Conservation (phyloP, 2,797 vertebrate genomes). For the Pagetopsis macropterus region DNA sequence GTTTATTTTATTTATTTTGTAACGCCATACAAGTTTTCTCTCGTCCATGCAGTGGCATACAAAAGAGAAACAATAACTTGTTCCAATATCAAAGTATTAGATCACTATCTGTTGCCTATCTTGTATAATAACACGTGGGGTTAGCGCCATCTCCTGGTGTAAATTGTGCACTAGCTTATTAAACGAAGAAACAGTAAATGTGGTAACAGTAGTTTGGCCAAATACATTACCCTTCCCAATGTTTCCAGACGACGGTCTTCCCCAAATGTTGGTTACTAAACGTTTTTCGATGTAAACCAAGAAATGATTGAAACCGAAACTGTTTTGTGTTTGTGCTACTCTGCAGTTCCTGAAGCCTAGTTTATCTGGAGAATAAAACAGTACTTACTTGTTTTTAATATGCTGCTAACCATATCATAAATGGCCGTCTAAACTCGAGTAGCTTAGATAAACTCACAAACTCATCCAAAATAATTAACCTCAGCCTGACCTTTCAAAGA, state of each 20-base stretch:
- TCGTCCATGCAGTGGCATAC: no score
- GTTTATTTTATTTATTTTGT: not conserved
- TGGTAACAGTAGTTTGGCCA: not conserved
- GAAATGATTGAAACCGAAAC: not conserved
- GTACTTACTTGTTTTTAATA: not conserved
- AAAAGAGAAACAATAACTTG: not conserved
- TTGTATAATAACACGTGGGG: not conserved
- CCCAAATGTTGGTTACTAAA: not conserved
- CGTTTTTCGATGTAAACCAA: not conserved
- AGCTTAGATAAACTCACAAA: not conserved
- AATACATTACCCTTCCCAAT: no score
- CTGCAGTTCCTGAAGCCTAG: not conserved
- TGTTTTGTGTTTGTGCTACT: not conserved
- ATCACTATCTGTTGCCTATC: not conserved
- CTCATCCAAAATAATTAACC: not conserved
- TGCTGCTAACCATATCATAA: not conserved
- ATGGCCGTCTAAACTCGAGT: not conserved
- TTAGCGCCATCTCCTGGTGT: constrained; percentile 70
- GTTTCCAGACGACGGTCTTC: not conserved
- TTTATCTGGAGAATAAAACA: not conserved
- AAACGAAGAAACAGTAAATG: not conserved
- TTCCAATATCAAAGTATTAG: not conserved
- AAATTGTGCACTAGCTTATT: not conserved
- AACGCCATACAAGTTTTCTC: no score
- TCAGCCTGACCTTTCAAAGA: constrained; percentile 14